These are phyloP conservation scores for Agapetus fuscipes DNA, from an alignment of 2,888 invertebrate genomes.

Conservation along the genomic window DNA sequence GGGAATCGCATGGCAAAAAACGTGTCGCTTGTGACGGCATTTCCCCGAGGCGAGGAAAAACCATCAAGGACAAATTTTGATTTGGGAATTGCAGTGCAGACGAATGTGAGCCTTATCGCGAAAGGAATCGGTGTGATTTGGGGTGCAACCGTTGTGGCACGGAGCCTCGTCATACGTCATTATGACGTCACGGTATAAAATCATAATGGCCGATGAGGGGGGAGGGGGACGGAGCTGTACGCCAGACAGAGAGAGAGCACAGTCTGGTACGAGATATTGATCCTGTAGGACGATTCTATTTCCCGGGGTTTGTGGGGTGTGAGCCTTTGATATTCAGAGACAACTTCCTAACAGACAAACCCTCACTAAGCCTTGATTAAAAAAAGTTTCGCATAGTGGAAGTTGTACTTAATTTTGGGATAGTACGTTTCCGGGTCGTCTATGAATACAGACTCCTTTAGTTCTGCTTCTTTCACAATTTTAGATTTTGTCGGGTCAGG, in stretches of 20 bases:
- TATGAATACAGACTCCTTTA: too few relatives aligned
- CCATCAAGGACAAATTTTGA: constrained; percentile 9
- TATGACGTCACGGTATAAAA: constrained; percentile 24
- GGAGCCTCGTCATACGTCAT: constrained; percentile 35
- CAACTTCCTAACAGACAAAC: too few relatives aligned
- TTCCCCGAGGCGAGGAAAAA: constrained; percentile 8
- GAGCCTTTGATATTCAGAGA: constrained; percentile 27
- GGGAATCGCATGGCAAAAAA: not conserved
- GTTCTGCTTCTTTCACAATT: not conserved
- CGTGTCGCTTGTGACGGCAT: constrained; percentile 2
- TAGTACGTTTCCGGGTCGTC: too few relatives aligned
- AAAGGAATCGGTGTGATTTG: constrained; percentile 3
- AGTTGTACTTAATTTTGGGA: too few relatives aligned
- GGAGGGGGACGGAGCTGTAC: constrained; percentile 9
- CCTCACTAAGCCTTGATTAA: too few relatives aligned
- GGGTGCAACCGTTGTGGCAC: constrained; percentile 9
- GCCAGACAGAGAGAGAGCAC: constrained; percentile 31
- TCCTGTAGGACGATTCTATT: constrained; percentile 32
- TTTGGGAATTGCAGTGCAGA: constrained; percentile 14
- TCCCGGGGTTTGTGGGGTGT: constrained; percentile 27
- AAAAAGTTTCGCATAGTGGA: too few relatives aligned
- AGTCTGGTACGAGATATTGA: constrained; percentile 44
- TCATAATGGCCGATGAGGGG: constrained; percentile 28
- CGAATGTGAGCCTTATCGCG: constrained; percentile 13
- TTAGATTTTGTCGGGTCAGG: not conserved